Base-by-base conservation (phyloP, 2,797 vertebrate species). In the Holocentrus rufus region DNA sequence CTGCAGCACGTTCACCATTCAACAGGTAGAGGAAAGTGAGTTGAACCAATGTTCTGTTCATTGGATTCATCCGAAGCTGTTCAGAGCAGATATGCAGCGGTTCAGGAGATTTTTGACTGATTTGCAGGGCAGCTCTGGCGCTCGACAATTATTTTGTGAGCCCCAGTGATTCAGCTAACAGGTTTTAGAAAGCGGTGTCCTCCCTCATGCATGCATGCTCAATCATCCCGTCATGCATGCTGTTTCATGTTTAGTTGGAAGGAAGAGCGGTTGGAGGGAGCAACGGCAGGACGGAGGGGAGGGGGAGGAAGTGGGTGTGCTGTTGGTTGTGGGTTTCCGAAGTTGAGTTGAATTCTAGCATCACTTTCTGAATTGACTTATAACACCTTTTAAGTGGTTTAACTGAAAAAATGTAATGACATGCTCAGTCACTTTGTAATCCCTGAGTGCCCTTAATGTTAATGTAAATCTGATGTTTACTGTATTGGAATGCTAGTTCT, bases 141-240 rank as follows among this genome's bases (percentile, higher is more conserved):
- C 39, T 42, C 14, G 13, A 14, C 39, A 42, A 42, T 42, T 42
- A 13, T 42, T 39, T 39, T 39, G 36, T 39, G 36, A 11, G 36
- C 36, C 36, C 11, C 36, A 7, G 11, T 42, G 44, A 46, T 18
- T 46, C 44, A 46, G 53, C n/a, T 22, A 27, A 20, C 23, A 54
- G 20, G 20, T 55, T 63, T 58, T 57, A 50, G 58, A 50, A 63
- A 68, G 63, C 50, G 42, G 36, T 59, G 31, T 52, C 20, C 55
- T 9, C 47, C 50, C 56, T 58, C 42, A 34, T 34, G 31, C 31
- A 34, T 34, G 31, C 31, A 25, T 74, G 34, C 57, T 62, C 17
- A 14, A 50, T 47, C 46, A 22, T 2, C 23, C 20, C 42, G 18
- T 46, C 44, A 46, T 46, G 59, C 36, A 10, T 50, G 47, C 47